A percentile compares a stretch with the other conserved stretches of the same genome.
Conservation (phyloP, 2,888 invertebrate genomes). For the Brenthis hecate region DNA sequence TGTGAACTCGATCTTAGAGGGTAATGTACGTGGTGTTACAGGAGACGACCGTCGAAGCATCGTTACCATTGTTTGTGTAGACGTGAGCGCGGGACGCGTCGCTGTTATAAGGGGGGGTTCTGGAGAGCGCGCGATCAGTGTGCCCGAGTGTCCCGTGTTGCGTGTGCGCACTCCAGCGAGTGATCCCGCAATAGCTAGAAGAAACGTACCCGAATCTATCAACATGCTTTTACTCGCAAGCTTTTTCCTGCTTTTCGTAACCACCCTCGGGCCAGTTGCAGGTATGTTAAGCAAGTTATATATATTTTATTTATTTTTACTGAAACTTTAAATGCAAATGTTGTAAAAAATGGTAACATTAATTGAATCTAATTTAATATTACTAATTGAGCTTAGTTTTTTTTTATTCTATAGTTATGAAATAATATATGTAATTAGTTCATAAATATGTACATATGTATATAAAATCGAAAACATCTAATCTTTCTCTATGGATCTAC, state of each 20-base stretch:
- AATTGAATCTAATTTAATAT: too few species aligned
- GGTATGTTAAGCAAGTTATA: constrained; percentile 64
- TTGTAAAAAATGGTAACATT: too few species aligned
- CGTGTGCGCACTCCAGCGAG: constrained; percentile 68
- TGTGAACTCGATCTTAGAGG: constrained; percentile 37
- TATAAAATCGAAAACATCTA: too few species aligned
- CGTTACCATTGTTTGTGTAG: constrained; percentile 52
- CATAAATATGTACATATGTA: too few species aligned
- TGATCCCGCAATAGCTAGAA: constrained; percentile 53
- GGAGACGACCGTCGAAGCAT: constrained; percentile 51
- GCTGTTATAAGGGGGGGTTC: constrained; percentile 80
- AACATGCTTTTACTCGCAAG: constrained; percentile 79
- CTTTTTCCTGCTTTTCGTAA: constrained; percentile 79
- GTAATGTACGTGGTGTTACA: constrained; percentile 57
- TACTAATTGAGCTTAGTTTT: too few species aligned
- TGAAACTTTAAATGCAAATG: too few species aligned
- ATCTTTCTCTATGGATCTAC: not conserved
- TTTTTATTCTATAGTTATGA: too few species aligned
- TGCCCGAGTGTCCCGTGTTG: constrained; percentile 79
- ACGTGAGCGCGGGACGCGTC: constrained; percentile 76
- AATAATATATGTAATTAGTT: too few species aligned
- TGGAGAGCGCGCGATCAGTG: constrained; percentile 79
- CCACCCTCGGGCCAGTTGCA: constrained; percentile 77
- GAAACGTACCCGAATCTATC: constrained; percentile 52
- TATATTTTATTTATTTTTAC: not conserved